These are phyloP conservation scores for Apis mellifera DNA, from an alignment of 1,140 invertebrate genomes.

Conservation along the genomic window DNA sequence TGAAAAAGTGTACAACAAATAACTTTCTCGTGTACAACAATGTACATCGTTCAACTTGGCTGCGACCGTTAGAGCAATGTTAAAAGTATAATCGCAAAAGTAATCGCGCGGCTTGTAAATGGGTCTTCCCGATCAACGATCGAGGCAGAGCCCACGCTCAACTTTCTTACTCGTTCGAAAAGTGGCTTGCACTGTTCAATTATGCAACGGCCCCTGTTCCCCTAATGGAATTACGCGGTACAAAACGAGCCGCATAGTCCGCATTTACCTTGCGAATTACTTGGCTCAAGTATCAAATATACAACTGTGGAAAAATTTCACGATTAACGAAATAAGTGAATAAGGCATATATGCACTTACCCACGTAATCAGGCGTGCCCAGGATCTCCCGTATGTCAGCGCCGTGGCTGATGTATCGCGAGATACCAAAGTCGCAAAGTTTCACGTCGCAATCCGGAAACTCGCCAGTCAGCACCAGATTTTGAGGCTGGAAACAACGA, in stretches of 20 bases:
- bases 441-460: constrained; percentile 90
- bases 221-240: constrained; percentile 51
- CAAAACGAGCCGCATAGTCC: constrained; percentile 3
- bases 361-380: constrained; percentile 96
- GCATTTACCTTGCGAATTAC: not conserved
- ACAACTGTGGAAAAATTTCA: not conserved
- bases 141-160: not conserved
- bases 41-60: not conserved
- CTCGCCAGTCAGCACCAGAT: constrained; percentile 91
- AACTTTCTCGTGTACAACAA: too few relatives aligned
- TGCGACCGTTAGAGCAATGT: constrained; percentile 41
- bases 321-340: not conserved
- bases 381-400: constrained; percentile 96
- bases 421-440: constrained; percentile 97
- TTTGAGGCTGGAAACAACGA: constrained; percentile 89
- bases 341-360: constrained; percentile 83
- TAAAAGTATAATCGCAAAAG: constrained; percentile 48
- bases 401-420: constrained; percentile 92
- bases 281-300: not conserved
- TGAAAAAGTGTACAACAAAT: too few relatives aligned
- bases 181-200: not conserved
- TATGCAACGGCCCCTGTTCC: constrained; percentile 32
- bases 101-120: constrained; percentile 48
- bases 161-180: not conserved
- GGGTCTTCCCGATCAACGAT: not conserved